Conservation (phyloP, 2,797 vertebrate genomes). For the Gorsachius magnificus region DNA sequence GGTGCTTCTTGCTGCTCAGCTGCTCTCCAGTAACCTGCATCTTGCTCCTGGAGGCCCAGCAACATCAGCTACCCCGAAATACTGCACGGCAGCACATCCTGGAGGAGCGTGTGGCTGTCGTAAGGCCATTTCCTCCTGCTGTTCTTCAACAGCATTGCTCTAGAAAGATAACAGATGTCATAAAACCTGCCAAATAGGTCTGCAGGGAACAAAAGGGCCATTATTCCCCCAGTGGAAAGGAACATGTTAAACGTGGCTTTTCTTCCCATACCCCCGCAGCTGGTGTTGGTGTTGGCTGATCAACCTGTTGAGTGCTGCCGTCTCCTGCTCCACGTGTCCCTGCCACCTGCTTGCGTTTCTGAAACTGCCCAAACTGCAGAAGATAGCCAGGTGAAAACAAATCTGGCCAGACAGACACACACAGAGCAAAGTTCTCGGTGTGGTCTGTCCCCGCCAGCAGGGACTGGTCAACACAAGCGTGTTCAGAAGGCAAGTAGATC, state of each 20-base stretch:
- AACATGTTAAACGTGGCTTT: not conserved
- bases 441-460: not conserved
- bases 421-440: rapidly evolving
- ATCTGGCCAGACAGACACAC: rapidly evolving
- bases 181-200: not conserved
- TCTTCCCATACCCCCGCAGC: not conserved
- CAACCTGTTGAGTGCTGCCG: not conserved
- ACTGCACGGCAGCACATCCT: not conserved
- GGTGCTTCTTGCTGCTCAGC: not conserved
- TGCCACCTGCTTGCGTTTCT: not conserved
- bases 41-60: not conserved
- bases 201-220: not conserved
- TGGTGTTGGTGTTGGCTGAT: not conserved
- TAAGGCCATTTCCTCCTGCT: not conserved
- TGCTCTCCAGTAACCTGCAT: not conserved
- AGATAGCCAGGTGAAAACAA: not conserved
- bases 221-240: not conserved
- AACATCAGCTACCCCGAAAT: not conserved
- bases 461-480: rapidly evolving
- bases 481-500: not conserved
- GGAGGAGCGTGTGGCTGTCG: not conserved
- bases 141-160: not conserved
- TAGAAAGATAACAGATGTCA: not conserved
- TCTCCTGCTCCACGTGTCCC: not conserved
- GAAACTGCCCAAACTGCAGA: not conserved